These are phyloP conservation scores for Eilema griseolum DNA, from an alignment of 2,888 invertebrate species.

Conservation along the genomic window DNA sequence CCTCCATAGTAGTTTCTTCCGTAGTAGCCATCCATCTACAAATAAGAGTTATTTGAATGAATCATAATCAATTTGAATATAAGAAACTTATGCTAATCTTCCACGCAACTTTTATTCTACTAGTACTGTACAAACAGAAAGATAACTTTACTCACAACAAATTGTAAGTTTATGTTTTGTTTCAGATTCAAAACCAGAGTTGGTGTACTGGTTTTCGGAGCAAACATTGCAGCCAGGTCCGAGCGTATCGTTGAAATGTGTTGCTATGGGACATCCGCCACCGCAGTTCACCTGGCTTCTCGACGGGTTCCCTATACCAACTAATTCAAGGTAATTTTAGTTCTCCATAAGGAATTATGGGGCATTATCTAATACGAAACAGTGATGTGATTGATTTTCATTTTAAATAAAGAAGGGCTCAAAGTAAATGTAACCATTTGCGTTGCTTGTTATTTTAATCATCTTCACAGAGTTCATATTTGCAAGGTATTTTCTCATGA, in stretches of 20 bases:
- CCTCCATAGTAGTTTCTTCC: no score
- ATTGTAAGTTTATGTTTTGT: conserved; percentile 43
- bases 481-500: no score
- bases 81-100: no score
- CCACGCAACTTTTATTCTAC: no score
- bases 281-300: conserved; percentile 97
- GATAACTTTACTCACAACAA: background rate
- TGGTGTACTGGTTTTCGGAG: conserved; percentile 96
- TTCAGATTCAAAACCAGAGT: conserved; percentile 95
- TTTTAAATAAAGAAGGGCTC: background rate
- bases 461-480: no score
- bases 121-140: background rate
- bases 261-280: conserved; percentile 97
- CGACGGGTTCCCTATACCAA: conserved; percentile 94
- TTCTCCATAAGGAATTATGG: background rate
- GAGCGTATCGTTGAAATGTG: conserved; percentile 96
- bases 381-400: background rate
- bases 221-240: conserved; percentile 97
- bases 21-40: no score
- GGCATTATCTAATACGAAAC: no score
- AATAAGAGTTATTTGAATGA: no score
- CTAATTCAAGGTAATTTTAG: conserved; percentile 87
- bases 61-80: no score
- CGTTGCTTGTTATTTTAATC: no score
- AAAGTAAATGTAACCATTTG: no score